Evolutionary conservation across 1,140 invertebrate genomes (phyloP), one percentile per base, ranked within the genome.

Genomic region (Goniozus legneri): DNA sequence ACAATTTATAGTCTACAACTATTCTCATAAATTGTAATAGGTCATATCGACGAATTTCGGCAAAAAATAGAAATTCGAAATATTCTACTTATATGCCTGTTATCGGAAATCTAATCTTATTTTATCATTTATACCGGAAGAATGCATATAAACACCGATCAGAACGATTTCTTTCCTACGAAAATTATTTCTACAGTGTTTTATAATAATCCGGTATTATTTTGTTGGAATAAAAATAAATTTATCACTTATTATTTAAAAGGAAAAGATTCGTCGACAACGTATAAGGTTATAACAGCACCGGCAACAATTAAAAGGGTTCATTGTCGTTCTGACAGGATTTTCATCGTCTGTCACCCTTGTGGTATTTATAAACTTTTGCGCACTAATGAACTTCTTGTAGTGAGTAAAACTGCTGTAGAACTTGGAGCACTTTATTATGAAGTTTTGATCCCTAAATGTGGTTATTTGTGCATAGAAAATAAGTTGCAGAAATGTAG

Each of bases 311-410:
- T 75, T 8, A 65, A 54, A 47, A 52, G 42, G 22, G 38, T 74
- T 18, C 58, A 57, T n/a, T 55, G 53, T 20, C 66, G 61, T 15
- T 35, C 34, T 8, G 49, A 50, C 21, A 53, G 70, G 53, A 43
- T 67, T 8, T 75, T 67, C 39, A 3, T 74, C 2, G 35, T 67
- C 2, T 73, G 66, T 34, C 35, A 24, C 12, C 65, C 70, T 1
- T 27, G 21, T 20, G 71, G 72, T 2, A 50, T 64, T 16, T 71
- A 69, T 8, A 71, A 73, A 48, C 13, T 75, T 8, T 54, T 57
- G 3, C 37, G 61, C 8, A 39, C 50, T 1, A 14, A 46, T 19
- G 41, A 53, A 13, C 67, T 69, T 30, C 50, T 22, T 0, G 2
- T 42, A 3, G 21, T 75, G 10, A 71, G 63, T 24, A 53, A 42